Evolutionary conservation across 1,140 invertebrate species (phyloP).

Genomic region (Drosophila ercepeae): DNA sequence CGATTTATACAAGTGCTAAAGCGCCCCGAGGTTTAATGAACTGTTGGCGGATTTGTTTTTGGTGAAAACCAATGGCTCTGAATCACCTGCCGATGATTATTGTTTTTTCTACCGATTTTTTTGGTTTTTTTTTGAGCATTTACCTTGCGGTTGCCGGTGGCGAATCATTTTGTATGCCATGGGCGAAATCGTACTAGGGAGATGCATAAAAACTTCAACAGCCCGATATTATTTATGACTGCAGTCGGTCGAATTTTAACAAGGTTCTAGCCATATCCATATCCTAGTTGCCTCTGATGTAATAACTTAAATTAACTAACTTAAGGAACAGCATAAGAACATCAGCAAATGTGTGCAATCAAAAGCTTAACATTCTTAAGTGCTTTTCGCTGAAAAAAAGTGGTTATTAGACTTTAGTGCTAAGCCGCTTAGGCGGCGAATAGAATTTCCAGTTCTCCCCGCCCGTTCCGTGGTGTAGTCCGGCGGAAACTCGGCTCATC

Average conservation of each 20-base stretch:
- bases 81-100: slow-evolving; percentile 53
- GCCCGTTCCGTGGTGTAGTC: background rate
- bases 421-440: slow-evolving; percentile 24
- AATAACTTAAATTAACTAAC: slow-evolving; percentile 24
- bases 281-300: slow-evolving; percentile 48
- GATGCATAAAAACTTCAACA: slow-evolving; percentile 41
- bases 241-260: slow-evolving; percentile 47
- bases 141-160: slow-evolving; percentile 51
- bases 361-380: slow-evolving; percentile 42
- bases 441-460: slow-evolving; percentile 29
- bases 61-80: slow-evolving; percentile 66
- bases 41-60: slow-evolving; percentile 66
- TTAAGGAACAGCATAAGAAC: background rate
- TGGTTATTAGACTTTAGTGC: slow-evolving; percentile 29
- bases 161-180: slow-evolving; percentile 64
- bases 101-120: slow-evolving; percentile 18
- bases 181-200: slow-evolving; percentile 60
- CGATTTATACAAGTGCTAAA: slow-evolving; percentile 49
- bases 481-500: slow-evolving; percentile 28
- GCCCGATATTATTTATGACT: slow-evolving; percentile 63
- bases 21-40: slow-evolving; percentile 65
- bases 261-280: slow-evolving; percentile 46
- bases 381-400: slow-evolving; percentile 40
- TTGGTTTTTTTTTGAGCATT: slow-evolving; percentile 48
- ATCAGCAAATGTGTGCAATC: slow-evolving; percentile 47